Evolutionary conservation across 2,888 invertebrate genomes (phyloP).

Genomic region (Gandaritis pyraliata): DNA sequence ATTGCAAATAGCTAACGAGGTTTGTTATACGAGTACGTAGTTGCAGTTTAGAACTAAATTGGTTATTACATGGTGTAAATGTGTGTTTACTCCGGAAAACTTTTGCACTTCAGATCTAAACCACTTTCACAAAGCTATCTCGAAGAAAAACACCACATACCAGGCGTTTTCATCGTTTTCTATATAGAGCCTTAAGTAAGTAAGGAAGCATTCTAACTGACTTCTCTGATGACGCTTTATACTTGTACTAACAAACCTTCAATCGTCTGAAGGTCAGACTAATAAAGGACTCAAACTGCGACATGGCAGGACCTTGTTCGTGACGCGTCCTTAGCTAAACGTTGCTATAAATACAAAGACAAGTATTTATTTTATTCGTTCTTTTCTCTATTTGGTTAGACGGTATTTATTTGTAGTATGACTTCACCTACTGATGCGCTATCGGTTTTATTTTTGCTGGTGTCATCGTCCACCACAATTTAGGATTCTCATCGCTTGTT

Average conservation of each 20-base stretch:
- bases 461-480: too few relatives aligned
- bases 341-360: constrained; percentile 10
- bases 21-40: constrained; percentile 4
- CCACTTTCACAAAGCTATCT: too few relatives aligned
- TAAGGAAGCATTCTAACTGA: too few relatives aligned
- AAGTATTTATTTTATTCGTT: constrained; percentile 17
- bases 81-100: neutral
- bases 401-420: too few relatives aligned
- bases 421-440: too few relatives aligned
- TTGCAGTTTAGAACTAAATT: constrained; percentile 3
- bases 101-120: neutral
- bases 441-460: too few relatives aligned
- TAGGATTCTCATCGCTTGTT: too few relatives aligned
- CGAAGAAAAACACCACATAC: too few relatives aligned
- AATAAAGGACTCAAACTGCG: constrained; percentile 29
- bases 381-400: neutral
- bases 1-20: constrained; percentile 23
- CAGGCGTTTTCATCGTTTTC: neutral
- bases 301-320: constrained; percentile 25
- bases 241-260: constrained; percentile 22
- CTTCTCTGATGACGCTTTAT: constrained; percentile 3
- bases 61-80: neutral
- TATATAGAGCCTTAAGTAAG: too few relatives aligned
- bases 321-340: constrained; percentile 19
- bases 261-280: constrained; percentile 31